Base-by-base conservation (phyloP, 2,888 invertebrate species). In the Parnassius mnemosyne region DNA sequence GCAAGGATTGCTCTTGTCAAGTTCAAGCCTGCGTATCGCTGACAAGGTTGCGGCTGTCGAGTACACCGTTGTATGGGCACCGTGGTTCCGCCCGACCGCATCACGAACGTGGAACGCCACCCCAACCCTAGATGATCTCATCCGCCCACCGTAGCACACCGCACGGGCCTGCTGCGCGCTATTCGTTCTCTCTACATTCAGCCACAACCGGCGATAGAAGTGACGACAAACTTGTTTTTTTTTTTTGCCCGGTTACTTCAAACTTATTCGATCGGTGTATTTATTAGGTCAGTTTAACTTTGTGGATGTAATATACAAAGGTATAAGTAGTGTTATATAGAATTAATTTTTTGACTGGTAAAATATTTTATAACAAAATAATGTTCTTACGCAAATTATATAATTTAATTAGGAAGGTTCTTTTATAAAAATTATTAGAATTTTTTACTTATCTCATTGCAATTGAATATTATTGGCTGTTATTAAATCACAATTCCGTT, bases 31-130 rank as follows among this genome's bases (percentile, higher is more conserved):
- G 67, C 69, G 67, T 71, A 66, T 69, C 66, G 71, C 65, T 68
- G 69, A 69, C 66, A 68, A 69, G 71, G 65, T 63, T 60, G 67
- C 69, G 75, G 72, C 82, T 83, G 83, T 82, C 83, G 70, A 73
- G 58, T 67, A 74, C 84, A 83, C 68, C 60, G 69, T 68, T 68
- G 72, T 73, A 77, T 41, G 75, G 76, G 76, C 79, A 68, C 55
- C 73, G 69, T 70, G 65, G 64, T 77, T 77, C 75, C 79, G 75
- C 80, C 66, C 72, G 71, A 74, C 76, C 71, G 78, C 72, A 7
- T 44, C 65, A 66, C 63, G 68, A 68, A 71, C 76, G 73, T 77
- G 76, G 77, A 75, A 71, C 67, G 66, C 68, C 63, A 72, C 77
- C 77, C 70, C 75, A 71, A 63, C 64, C 66, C 65, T 46, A 54